Conservation (phyloP, 2,888 invertebrate genomes). For the Mesoligia furuncula region DNA sequence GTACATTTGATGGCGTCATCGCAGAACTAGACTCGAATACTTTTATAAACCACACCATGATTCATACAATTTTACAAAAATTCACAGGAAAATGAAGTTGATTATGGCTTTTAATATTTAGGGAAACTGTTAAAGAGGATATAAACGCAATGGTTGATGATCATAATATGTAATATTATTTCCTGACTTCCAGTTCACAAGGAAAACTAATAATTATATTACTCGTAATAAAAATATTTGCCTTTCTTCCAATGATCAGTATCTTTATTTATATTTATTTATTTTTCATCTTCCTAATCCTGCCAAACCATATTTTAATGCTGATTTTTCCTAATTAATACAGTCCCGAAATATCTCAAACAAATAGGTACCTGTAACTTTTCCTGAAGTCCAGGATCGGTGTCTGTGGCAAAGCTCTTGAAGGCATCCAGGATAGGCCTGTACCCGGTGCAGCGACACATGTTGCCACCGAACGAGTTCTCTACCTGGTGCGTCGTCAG, state of each 20-base stretch:
- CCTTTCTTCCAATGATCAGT: background rate
- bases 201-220: background rate
- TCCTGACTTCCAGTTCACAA: background rate
- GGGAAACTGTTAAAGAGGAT: background rate
- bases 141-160: background rate
- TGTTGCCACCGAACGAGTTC: slow-evolving; percentile 93
- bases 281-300: no score
- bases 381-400: slow-evolving; percentile 84
- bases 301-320: background rate
- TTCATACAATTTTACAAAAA: background rate
- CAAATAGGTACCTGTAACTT: slow-evolving; percentile 81
- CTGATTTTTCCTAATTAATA: background rate
- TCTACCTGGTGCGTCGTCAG: slow-evolving; percentile 92
- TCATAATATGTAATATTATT: background rate
- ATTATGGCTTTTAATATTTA: background rate
- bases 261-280: no score
- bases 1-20: background rate
- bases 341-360: background rate
- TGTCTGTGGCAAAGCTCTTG: slow-evolving; percentile 93
- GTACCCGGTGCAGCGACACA: slow-evolving; percentile 95
- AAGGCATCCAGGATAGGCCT: slow-evolving; percentile 94
- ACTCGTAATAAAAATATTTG: background rate
- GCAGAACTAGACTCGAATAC: background rate
- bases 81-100: background rate
- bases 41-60: background rate